Evolutionary conservation across 2,797 vertebrate genomes (phyloP).

Genomic region (Gymnopithys bicolor): DNA sequence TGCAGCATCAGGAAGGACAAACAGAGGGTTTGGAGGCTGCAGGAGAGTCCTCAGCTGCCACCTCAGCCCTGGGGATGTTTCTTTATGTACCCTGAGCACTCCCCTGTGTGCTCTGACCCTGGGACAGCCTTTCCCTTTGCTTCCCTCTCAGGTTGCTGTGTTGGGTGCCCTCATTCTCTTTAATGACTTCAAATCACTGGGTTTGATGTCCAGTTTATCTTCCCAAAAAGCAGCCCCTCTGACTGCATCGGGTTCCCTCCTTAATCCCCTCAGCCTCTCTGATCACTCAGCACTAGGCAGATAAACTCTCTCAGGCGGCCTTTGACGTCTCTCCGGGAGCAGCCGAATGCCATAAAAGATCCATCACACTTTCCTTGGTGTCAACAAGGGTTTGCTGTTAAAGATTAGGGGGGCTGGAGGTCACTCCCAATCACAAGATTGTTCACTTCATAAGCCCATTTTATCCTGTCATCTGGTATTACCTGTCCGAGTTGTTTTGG

Average conservation of each 20-base stretch:
- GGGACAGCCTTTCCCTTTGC: not conserved
- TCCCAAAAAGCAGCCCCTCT: not conserved
- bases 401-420: constrained; percentile 19
- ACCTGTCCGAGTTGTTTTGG: not conserved
- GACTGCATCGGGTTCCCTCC: not conserved
- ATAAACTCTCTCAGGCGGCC: constrained; percentile 12
- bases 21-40: not conserved
- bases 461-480: constrained; percentile 18
- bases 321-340: not conserved
- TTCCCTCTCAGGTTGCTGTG: not conserved
- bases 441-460: not conserved
- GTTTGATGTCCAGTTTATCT: constrained; percentile 15
- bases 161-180: not conserved
- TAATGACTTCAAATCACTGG: constrained; percentile 11
- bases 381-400: not conserved
- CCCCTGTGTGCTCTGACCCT: not conserved
- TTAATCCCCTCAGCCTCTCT: not conserved
- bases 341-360: not conserved
- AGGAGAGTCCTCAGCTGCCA: not conserved
- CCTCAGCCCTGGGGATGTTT: not conserved
- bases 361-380: constrained; percentile 40
- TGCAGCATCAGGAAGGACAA: not conserved
- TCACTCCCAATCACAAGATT: not conserved
- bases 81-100: not conserved
- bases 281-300: not conserved